phyloP scores from a whole-genome alignment of 92 coral and sea anemone genomes.

The Parazoanthus darwini region DNA sequence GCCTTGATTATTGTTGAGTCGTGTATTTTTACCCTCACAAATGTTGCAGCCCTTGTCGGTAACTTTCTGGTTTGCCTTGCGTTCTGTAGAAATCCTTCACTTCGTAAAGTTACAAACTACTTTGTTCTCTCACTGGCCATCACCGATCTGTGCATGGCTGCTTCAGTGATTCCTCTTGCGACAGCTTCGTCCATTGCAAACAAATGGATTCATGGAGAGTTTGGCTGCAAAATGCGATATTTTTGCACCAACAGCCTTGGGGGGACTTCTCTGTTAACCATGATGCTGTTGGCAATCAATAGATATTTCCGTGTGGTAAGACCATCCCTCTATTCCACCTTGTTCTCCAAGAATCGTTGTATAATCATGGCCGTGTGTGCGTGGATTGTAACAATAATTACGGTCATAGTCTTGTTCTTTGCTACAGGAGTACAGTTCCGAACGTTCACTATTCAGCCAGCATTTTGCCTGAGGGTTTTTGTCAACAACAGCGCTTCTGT shows the following conservation, averaged over 20 bases:
- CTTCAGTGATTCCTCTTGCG: slow-evolving; percentile 27
- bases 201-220: slow-evolving; percentile 18
- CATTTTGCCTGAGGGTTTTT: slow-evolving; percentile 18
- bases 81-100: slow-evolving; percentile 26
- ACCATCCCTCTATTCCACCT: neutral
- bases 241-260: slow-evolving; percentile 27
- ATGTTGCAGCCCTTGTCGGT: slow-evolving; percentile 16
- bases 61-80: slow-evolving; percentile 27
- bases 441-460: slow-evolving; percentile 8
- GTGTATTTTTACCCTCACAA: slow-evolving; percentile 2
- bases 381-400: slow-evolving; percentile 12
- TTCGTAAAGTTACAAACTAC: slow-evolving; percentile 23
- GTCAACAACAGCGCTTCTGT: neutral
- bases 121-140: slow-evolving; percentile 29
- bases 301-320: slow-evolving; percentile 36
- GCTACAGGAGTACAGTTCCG: slow-evolving; percentile 22
- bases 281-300: slow-evolving; percentile 31
- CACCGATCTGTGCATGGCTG: slow-evolving; percentile 21
- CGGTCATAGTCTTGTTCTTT: slow-evolving; percentile 16
- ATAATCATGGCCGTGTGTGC: neutral
- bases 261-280: slow-evolving; percentile 28
- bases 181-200: slow-evolving; percentile 18
- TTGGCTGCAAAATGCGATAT: slow-evolving; percentile 17
- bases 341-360: slow-evolving; percentile 23
- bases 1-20: slow-evolving; percentile 29